Percentiles rank a stretch among this genome's conserved stretches.
Evolutionary conservation across 2,797 vertebrate genomes (phyloP).

Genomic region (Muscicapa striata): DNA sequence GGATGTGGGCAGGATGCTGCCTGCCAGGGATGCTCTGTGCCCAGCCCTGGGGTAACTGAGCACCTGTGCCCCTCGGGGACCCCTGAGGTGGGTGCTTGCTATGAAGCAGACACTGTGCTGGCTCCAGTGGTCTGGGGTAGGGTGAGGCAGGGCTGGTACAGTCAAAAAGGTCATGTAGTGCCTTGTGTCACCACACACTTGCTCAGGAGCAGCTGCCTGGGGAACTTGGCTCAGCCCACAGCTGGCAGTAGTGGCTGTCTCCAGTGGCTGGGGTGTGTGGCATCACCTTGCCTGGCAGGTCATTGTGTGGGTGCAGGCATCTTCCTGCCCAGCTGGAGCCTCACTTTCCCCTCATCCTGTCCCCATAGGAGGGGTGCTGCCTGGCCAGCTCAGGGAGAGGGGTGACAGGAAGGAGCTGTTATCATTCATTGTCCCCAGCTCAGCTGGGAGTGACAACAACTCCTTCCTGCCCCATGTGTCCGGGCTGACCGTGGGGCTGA

Average conservation of each 20-base stretch:
- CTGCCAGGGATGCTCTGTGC: neutral
- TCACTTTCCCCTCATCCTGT: neutral
- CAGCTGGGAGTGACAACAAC: constrained; percentile 32
- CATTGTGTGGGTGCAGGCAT: neutral
- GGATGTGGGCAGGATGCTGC: neutral
- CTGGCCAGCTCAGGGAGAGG: neutral
- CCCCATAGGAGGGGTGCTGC: neutral
- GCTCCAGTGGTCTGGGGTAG: neutral
- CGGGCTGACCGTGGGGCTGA: accelerated
- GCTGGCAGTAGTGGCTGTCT: neutral
- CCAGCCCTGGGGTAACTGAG: neutral
- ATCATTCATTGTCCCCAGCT: constrained; percentile 37
- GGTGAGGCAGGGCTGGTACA: neutral
- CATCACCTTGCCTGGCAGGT: neutral
- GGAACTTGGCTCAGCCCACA: neutral
- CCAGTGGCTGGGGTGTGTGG: neutral
- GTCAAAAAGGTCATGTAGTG: neutral
- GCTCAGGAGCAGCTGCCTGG: neutral
- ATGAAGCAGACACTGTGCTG: neutral
- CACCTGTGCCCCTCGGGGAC: neutral
- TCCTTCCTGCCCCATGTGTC: constrained; percentile 11
- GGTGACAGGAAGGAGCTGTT: constrained; percentile 47
- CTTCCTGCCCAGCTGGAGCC: neutral
- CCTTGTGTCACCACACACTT: neutral
- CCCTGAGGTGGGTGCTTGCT: neutral